Evolutionary conservation across 2,888 invertebrate genomes (phyloP).

Genomic region (Dinocampus coccinellae): DNA sequence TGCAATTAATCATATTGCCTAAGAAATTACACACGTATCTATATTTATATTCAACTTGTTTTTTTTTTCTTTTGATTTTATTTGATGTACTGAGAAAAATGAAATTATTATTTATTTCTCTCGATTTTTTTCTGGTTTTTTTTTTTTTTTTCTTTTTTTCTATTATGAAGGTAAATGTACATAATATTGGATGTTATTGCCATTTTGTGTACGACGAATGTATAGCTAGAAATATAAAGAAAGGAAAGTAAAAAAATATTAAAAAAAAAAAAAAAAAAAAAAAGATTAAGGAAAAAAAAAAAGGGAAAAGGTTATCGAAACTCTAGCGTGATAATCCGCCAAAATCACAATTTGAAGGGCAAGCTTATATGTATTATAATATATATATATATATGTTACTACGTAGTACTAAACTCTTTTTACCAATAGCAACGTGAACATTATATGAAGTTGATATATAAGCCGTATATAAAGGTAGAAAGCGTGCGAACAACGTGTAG

Average conservation of each 20-base stretch:
- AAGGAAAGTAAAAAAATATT: no score
- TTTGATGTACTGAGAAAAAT: background rate
- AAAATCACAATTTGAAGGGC: slow-evolving; percentile 52
- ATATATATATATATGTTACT: slow-evolving; percentile 14
- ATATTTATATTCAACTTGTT: slow-evolving; percentile 5
- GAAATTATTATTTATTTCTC: background rate
- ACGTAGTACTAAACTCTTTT: slow-evolving; percentile 37
- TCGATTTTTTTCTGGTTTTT: no score
- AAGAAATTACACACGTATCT: background rate
- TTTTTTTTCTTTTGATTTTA: no score
- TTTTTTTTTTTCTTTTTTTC: no score
- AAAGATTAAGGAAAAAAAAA: background rate
- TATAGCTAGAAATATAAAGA: background rate
- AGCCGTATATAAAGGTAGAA: slow-evolving; percentile 40
- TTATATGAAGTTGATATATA: slow-evolving; percentile 56
- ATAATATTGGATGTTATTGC: background rate
- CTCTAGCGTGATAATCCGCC: slow-evolving; percentile 50
- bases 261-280: background rate
- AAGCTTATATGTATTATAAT: background rate
- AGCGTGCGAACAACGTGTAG: background rate
- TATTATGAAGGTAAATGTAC: background rate
- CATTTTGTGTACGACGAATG: background rate
- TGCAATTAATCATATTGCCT: background rate
- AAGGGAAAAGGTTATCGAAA: background rate
- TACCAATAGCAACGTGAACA: slow-evolving; percentile 43